Evolutionary conservation across 1,140 invertebrate genomes (phyloP).

Genomic region (Monochamus saltuarius): DNA sequence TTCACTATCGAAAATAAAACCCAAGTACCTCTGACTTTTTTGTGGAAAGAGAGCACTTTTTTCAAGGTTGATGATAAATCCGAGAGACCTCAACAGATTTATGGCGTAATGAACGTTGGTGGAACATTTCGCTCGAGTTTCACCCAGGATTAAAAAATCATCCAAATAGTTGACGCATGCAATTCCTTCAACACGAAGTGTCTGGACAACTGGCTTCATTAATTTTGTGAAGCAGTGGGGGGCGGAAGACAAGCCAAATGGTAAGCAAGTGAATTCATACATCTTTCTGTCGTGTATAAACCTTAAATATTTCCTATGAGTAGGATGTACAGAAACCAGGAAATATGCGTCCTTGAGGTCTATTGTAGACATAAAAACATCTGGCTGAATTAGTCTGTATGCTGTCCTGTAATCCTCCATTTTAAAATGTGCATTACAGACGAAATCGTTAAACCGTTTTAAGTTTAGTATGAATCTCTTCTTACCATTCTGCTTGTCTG

Average conservation of each 20-base stretch:
- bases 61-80: constrained; percentile 23
- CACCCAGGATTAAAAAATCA: constrained; percentile 21
- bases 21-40: constrained; percentile 17
- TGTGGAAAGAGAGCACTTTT: constrained; percentile 18
- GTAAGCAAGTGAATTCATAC: constrained; percentile 25
- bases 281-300: constrained; percentile 25
- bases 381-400: too few species aligned
- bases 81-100: constrained; percentile 10
- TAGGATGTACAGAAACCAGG: too few species aligned
- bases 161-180: constrained; percentile 19
- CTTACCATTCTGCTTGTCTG: too few species aligned
- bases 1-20: constrained; percentile 19
- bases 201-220: constrained; percentile 15
- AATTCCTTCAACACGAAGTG: constrained; percentile 7
- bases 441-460: too few species aligned
- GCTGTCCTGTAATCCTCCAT: too few species aligned
- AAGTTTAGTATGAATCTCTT: too few species aligned
- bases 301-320: constrained; percentile 29
- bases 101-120: constrained; percentile 5
- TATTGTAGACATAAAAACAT: too few species aligned
- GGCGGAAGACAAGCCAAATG: constrained; percentile 20
- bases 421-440: too few species aligned
- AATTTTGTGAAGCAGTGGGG: constrained; percentile 20
- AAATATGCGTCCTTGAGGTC: too few species aligned
- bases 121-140: constrained; percentile 10